Percentiles rank a stretch among this genome's conserved stretches.
Conservation (phyloP, 2,888 invertebrate genomes). For the Pyrgus malvae region DNA sequence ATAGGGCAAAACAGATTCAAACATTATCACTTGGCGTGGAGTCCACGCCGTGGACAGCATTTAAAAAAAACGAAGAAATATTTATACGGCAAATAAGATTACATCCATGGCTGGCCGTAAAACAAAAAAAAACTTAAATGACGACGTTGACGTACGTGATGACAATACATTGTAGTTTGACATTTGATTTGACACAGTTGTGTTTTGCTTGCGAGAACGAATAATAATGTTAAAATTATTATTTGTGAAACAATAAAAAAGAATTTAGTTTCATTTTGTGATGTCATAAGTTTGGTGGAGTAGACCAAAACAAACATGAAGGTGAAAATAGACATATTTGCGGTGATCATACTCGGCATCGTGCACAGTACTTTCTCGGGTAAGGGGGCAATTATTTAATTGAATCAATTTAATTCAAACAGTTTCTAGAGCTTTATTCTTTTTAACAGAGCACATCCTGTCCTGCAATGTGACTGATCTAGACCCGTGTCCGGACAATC, state of each 20-base stretch:
- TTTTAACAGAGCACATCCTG: conserved; percentile 79
- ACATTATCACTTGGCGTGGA: too few species aligned
- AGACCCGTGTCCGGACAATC: conserved; percentile 52
- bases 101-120: too few species aligned
- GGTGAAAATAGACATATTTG: conserved; percentile 48
- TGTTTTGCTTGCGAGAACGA: conserved; percentile 53
- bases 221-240: conserved; percentile 43
- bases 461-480: conserved; percentile 61
- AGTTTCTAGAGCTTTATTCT: conserved; percentile 64
- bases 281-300: conserved; percentile 53
- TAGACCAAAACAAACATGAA: conserved; percentile 33
- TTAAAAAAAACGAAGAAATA: too few species aligned
- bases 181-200: conserved; percentile 30
- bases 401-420: conserved; percentile 72
- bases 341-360: conserved; percentile 58
- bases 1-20: too few species aligned
- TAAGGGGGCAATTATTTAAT: conserved; percentile 80
- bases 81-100: too few species aligned
- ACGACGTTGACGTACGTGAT: not conserved
- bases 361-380: conserved; percentile 60
- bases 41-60: too few species aligned
- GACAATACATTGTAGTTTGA: not conserved
- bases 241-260: conserved; percentile 46
- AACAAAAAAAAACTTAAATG: too few species aligned
- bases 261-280: conserved; percentile 47